Conservation (phyloP, 2,888 invertebrate species). For the Pristionchus japonicus region DNA sequence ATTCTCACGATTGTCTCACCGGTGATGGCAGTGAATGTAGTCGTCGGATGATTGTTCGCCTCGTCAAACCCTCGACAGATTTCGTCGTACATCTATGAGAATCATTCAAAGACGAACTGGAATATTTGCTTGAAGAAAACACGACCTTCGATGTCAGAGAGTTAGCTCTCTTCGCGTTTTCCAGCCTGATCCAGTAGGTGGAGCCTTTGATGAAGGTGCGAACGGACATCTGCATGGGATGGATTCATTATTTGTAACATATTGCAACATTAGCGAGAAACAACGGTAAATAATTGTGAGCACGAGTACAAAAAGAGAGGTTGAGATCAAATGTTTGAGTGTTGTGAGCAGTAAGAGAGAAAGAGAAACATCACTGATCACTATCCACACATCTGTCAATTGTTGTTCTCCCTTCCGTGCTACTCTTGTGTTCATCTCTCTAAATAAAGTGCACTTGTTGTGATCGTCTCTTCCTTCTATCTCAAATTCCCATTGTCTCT, state of each 20-base stretch:
- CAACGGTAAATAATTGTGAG: not conserved
- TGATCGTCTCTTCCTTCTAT: too few relatives aligned
- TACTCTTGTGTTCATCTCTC: not conserved
- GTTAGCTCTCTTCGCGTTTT: not conserved
- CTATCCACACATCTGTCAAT: not conserved
- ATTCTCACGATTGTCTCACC: not conserved
- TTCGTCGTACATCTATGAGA: conserved; percentile 33
- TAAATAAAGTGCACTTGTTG: too few relatives aligned
- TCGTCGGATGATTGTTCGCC: not conserved
- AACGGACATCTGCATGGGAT: not conserved
- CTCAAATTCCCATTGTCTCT: too few relatives aligned
- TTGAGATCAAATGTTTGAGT: not conserved
- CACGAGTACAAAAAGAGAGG: not conserved
- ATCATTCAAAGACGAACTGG: not conserved
- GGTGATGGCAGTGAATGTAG: conserved; percentile 4
- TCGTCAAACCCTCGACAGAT: not conserved
- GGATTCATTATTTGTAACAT: too few relatives aligned
- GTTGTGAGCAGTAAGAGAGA: not conserved
- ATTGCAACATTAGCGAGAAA: not conserved
- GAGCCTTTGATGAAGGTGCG: not conserved
- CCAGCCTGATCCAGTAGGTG: not conserved
- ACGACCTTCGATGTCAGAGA: not conserved
- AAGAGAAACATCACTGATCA: not conserved
- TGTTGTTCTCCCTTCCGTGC: not conserved
- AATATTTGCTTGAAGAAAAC: too few relatives aligned